Base-by-base conservation (phyloP, 2,888 invertebrate genomes). In the Meghimatium bilineatum region DNA sequence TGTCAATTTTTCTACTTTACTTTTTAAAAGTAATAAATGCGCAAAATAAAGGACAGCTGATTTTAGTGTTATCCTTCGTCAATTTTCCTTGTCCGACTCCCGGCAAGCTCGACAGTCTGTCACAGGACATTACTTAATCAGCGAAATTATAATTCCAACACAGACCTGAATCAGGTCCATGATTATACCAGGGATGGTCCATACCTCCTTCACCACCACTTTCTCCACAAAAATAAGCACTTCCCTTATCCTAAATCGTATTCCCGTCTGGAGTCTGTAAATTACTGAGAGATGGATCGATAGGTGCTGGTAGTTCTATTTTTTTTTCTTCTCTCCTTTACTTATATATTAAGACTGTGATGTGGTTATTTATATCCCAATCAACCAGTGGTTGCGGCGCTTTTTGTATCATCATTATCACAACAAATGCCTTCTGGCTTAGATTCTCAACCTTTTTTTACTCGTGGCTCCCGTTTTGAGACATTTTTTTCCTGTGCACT, bases 111-210 rank as follows among this genome's bases (percentile, higher is more conserved):
- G n/a, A n/a, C n/a, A n/a, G n/a, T n/a, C n/a, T n/a, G n/a, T n/a
- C n/a, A n/a, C n/a, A n/a, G n/a, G n/a, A 17, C 36, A 69, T 69
- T 69, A 69, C 34, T 34, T 34, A 34, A 69, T 69, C 69, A 69
- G 69, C 6, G n/a, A n/a, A n/a, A n/a, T n/a, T n/a, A n/a, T n/a
- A 12, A 12, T 69, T 69, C 29, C 34, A 69, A 36, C 69, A 34
- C 34, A 69, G 34, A 69, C 34, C 69, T 69, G 34, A 69, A 34
- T 69, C 32, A 63, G 36, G 29, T 14, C 12, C 34, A 32, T 69
- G 34, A 36, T 69, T 69, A 69, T 20, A 69, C 36, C 69, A 56
- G 56, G 2, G 56, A 17, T 23, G 56, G 56, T 34, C 32, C 1
- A 32, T 69, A 32, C 29, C 17, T 1, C 1, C 69, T 26, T 26